Percentiles rank a stretch among this genome's conserved stretches.
These are phyloP conservation scores for Planococcus citri DNA, from an alignment of 1,140 invertebrate species.

Conservation along the genomic window DNA sequence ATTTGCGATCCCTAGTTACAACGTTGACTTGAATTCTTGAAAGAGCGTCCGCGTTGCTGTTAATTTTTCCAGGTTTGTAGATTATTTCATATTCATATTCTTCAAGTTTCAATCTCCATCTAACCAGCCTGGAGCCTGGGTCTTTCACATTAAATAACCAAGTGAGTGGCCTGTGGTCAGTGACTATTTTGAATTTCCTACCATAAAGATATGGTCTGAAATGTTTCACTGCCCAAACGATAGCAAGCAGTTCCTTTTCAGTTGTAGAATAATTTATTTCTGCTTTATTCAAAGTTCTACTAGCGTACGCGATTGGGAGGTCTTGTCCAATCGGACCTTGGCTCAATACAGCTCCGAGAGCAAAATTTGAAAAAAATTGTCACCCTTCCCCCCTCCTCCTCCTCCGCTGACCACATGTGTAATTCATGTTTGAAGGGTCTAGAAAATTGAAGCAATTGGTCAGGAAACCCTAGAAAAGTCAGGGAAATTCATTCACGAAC, in stretches of 20 bases:
- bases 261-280: conserved; percentile 35
- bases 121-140: conserved; percentile 34
- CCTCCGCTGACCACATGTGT: too few species aligned
- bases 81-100: conserved; percentile 37
- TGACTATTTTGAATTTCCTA: too few species aligned
- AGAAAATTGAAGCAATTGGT: too few species aligned
- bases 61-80: conserved; percentile 34
- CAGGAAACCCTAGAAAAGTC: too few species aligned
- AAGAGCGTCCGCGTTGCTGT: conserved; percentile 30
- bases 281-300: conserved; percentile 33
- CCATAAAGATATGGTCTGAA: too few species aligned
- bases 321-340: too few species aligned
- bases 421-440: too few species aligned
- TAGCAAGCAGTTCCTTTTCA: conserved; percentile 36
- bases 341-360: conserved; percentile 31
- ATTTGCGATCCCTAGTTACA: not conserved
- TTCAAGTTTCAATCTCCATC: conserved; percentile 40
- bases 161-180: too few species aligned
- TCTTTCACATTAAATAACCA: conserved; percentile 39
- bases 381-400: too few species aligned
- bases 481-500: too few species aligned
- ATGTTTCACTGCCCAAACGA: too few species aligned
- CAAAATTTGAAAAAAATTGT: conserved; percentile 21
- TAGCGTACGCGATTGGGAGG: conserved; percentile 34
- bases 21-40: not conserved